Evolutionary conservation across 2,888 invertebrate species (phyloP).

Genomic region (Selenia dentaria): DNA sequence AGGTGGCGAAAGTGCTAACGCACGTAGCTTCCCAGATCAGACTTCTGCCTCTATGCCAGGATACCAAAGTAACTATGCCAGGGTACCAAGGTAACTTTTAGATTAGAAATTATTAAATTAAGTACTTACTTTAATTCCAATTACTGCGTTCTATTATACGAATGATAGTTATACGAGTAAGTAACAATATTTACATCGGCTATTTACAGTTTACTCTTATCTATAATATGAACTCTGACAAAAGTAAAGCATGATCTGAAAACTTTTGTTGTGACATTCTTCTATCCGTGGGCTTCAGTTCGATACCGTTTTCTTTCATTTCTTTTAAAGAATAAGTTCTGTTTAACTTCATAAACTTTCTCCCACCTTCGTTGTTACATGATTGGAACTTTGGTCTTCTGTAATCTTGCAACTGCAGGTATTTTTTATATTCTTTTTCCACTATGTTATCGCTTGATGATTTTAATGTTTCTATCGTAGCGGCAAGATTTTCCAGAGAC

Average conservation of each 20-base stretch:
- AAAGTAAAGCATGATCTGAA: slow-evolving; percentile 49
- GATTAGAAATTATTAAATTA: no score
- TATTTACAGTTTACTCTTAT: slow-evolving; percentile 37
- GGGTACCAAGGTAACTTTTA: no score
- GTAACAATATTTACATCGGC: slow-evolving; percentile 5
- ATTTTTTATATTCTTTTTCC: slow-evolving; percentile 33
- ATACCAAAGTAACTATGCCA: no score
- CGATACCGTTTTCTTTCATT: slow-evolving; percentile 55
- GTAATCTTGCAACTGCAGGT: slow-evolving; percentile 61
- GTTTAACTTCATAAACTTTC: slow-evolving; percentile 51
- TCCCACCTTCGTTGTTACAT: slow-evolving; percentile 32
- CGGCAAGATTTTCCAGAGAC: slow-evolving; percentile 52
- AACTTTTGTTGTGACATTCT: slow-evolving; percentile 42
- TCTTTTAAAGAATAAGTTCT: slow-evolving; percentile 60
- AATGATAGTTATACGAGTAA: background rate
- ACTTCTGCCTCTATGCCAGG: no score
- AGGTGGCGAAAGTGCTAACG: no score
- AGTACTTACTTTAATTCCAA: no score
- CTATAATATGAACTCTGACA: slow-evolving; percentile 70
- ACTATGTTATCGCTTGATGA: slow-evolving; percentile 12
- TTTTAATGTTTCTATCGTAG: slow-evolving; percentile 34
- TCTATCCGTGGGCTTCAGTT: slow-evolving; percentile 42
- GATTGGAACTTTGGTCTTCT: slow-evolving; percentile 62
- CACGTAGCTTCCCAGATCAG: no score
- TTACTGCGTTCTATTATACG: no score